Percentiles rank a stretch among this genome's conserved stretches.
phyloP scores from a whole-genome alignment of 2,888 invertebrate genomes.

The Tachystola acroxantha region DNA sequence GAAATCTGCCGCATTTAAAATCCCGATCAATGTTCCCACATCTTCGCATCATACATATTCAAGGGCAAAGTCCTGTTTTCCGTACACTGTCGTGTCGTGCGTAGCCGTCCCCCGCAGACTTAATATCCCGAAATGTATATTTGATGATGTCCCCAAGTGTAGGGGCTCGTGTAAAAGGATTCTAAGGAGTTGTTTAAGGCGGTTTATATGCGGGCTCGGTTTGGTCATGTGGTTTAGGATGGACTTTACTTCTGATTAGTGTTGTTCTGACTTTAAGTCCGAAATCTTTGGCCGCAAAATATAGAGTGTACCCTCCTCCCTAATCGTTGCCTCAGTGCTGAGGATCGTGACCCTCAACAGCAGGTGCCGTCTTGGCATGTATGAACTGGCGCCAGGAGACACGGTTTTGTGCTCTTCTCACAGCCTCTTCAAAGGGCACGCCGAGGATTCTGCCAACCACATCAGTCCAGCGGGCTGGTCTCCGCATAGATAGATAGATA shows the following conservation, averaged over 20 bases:
- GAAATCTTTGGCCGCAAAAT: no score
- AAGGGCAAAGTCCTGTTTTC: constrained; percentile 34
- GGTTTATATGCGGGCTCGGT: constrained; percentile 47
- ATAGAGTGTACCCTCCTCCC: no score
- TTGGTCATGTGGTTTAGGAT: constrained; percentile 11
- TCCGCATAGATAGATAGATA: no score
- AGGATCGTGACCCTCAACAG: no score
- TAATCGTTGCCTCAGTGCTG: no score
- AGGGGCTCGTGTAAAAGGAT: constrained; percentile 35
- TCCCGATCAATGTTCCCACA: neutral
- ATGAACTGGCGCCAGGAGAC: no score
- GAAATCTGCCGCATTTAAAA: neutral
- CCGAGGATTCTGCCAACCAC: no score
- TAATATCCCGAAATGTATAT: constrained; percentile 67
- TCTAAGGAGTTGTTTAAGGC: constrained; percentile 40
- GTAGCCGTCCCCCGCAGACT: constrained; percentile 32
- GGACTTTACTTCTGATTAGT: constrained; percentile 14
- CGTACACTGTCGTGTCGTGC: constrained; percentile 27
- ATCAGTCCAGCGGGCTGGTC: no score
- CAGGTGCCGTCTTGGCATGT: no score
- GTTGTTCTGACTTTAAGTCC: no score
- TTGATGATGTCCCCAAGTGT: constrained; percentile 55
- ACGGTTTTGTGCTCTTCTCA: no score
- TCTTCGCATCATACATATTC: constrained; percentile 46
- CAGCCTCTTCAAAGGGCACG: no score